These are phyloP conservation scores for Cheiracanthium punctorium DNA, from an alignment of 2,888 invertebrate species.

Conservation along the genomic window DNA sequence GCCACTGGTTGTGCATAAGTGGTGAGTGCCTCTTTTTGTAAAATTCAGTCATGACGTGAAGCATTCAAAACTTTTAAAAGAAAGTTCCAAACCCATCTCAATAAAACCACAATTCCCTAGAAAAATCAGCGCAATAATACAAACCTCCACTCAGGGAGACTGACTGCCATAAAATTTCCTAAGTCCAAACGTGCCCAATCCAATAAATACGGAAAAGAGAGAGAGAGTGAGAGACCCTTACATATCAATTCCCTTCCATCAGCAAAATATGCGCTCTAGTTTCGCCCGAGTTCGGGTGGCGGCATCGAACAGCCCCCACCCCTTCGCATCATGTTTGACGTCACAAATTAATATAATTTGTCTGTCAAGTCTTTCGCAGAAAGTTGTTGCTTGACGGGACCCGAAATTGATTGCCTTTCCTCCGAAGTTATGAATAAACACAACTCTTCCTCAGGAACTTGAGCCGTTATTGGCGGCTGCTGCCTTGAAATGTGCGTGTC, in stretches of 20 bases:
- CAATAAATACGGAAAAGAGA: slow-evolving; percentile 1
- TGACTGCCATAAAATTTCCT: no score
- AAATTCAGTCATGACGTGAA: no score
- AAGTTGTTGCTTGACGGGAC: slow-evolving; percentile 12
- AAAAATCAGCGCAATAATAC: no score
- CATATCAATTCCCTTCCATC: background rate
- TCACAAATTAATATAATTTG: slow-evolving; percentile 17
- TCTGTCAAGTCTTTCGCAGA: background rate
- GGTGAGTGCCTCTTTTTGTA: no score
- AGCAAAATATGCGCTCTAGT: background rate
- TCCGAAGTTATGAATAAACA: slow-evolving; percentile 15
- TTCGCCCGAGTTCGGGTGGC: background rate
- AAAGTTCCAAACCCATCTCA: no score
- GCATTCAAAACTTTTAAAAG: no score
- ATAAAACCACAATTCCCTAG: no score
- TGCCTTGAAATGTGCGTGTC: background rate
- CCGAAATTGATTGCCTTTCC: background rate
- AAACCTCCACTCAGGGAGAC: no score
- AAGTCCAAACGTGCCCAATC: background rate
- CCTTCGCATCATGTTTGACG: slow-evolving; percentile 5
- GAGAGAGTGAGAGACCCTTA: no score
- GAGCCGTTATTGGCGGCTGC: background rate
- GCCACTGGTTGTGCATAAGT: no score
- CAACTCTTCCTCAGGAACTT: background rate
- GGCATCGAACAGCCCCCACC: background rate